Percentiles rank a stretch among this genome's conserved stretches.
Evolutionary conservation across 2,888 invertebrate species (phyloP).

Genomic region (Sarcophaga caerulescens): DNA sequence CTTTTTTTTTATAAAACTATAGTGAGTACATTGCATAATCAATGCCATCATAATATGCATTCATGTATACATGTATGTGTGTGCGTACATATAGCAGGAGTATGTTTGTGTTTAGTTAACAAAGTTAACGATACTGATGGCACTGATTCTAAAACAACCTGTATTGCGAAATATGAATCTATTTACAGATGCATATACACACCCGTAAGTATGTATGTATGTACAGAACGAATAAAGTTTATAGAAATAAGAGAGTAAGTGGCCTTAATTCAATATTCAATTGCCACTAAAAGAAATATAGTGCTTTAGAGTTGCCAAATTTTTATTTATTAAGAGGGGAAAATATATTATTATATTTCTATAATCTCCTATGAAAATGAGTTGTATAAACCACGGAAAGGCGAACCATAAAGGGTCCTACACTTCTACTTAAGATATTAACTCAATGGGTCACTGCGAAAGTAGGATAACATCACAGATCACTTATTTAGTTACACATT

Average conservation of each 20-base stretch:
- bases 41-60: neutral
- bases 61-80: no score
- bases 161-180: neutral
- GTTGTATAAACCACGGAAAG: no score
- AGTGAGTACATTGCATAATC: neutral
- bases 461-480: no score
- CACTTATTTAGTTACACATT: no score
- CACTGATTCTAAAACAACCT: neutral
- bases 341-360: neutral
- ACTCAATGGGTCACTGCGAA: no score
- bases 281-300: conserved; percentile 1
- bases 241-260: conserved; percentile 19
- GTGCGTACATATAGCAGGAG: no score
- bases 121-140: conserved; percentile 8
- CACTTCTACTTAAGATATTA: no score
- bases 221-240: neutral
- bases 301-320: neutral
- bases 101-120: neutral
- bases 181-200: neutral
- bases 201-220: neutral
- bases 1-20: neutral
- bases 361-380: no score
- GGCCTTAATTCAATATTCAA: conserved; percentile 42
- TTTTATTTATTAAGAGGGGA: no score
- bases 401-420: no score